These are phyloP conservation scores for Pygoscelis adeliae DNA, from an alignment of 2,113 vertebrate genomes.

Conservation along the genomic window DNA sequence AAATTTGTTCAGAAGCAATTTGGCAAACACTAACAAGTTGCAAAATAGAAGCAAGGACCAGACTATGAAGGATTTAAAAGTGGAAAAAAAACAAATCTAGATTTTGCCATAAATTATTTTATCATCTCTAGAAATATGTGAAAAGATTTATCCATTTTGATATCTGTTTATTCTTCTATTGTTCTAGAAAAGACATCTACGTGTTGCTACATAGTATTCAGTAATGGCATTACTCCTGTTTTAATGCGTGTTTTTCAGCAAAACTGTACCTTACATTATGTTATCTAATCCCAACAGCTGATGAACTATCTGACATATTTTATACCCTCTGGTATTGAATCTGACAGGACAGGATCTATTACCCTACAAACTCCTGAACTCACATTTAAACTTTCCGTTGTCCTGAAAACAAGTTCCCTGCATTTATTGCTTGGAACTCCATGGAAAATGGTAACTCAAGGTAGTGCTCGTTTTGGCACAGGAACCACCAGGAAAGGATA, in stretches of 20 bases:
- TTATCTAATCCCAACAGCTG: conserved; percentile 43
- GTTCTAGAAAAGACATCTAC: neutral
- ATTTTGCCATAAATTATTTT: conserved; percentile 20
- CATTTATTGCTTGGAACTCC: neutral
- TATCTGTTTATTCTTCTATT: conserved; percentile 26
- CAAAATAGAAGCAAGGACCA: neutral
- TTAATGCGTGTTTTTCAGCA: neutral
- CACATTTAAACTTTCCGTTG: neutral
- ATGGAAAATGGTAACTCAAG: neutral
- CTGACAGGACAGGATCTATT: conserved; percentile 33
- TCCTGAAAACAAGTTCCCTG: neutral
- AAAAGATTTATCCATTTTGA: conserved; percentile 20
- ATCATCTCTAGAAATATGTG: neutral
- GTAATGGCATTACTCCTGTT: neutral
- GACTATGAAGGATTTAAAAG: conserved; percentile 34
- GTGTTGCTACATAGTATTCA: neutral
- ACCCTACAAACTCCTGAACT: neutral
- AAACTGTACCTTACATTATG: conserved; percentile 7
- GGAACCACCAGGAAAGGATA: neutral
- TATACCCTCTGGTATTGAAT: conserved; percentile 32
- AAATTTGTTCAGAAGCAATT: conserved; percentile 27
- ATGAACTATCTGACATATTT: conserved; percentile 24
- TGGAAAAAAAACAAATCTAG: neutral
- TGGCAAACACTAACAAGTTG: conserved; percentile 1
- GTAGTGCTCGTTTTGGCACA: neutral